Conservation (phyloP, 2,888 invertebrate genomes). For the Nomada ferruginata region DNA sequence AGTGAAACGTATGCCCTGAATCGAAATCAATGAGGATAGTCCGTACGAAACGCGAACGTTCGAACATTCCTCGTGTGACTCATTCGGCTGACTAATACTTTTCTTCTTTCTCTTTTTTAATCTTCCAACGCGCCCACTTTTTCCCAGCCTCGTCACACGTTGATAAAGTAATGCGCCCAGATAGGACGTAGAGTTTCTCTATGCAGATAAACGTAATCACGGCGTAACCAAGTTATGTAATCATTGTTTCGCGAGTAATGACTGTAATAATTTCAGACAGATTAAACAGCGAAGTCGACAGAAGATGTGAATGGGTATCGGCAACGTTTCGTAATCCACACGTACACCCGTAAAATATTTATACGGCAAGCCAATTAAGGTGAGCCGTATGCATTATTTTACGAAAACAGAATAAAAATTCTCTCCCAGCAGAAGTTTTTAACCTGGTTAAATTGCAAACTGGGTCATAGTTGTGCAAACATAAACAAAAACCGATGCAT, state of each 20-base stretch:
- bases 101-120: neutral
- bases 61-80: constrained; percentile 38
- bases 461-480: neutral
- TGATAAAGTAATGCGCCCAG: constrained; percentile 30
- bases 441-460: neutral
- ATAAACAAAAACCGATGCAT: neutral
- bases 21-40: constrained; percentile 23
- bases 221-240: constrained; percentile 24
- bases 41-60: constrained; percentile 27
- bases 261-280: constrained; percentile 9
- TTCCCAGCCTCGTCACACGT: neutral
- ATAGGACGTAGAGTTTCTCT: neutral
- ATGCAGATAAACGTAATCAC: neutral
- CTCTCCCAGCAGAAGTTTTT: neutral
- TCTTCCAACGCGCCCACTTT: neutral
- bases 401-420: neutral
- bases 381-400: neutral
- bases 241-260: constrained; percentile 10
- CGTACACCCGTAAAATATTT: neutral
- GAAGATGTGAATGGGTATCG: neutral
- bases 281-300: neutral
- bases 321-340: neutral
- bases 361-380: neutral
- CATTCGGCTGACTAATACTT: constrained; percentile 27
- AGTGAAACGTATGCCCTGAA: neutral